Evolutionary conservation across 2,797 vertebrate genomes (phyloP).

Genomic region (Rhinophrynus dorsalis): DNA sequence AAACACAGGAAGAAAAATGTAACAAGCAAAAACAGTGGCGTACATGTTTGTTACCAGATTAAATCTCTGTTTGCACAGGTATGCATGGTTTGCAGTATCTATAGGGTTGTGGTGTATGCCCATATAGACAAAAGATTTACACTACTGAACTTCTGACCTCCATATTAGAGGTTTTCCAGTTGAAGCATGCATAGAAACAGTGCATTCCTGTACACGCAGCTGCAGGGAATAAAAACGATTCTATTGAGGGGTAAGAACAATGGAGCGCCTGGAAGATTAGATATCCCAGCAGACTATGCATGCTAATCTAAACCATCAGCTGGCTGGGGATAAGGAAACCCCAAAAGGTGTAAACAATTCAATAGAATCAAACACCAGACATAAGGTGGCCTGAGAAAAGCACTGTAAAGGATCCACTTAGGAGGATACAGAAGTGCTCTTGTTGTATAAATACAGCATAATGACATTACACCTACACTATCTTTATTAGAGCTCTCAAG

Average conservation of each 20-base stretch:
- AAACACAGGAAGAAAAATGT: no score
- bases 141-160: neutral
- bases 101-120: no score
- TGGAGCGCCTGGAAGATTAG: neutral
- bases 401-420: neutral
- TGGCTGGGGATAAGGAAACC: neutral
- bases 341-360: conserved; percentile 8
- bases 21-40: no score
- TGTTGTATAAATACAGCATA: no score
- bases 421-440: neutral
- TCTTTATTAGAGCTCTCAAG: no score
- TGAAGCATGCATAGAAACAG: neutral
- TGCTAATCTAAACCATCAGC: neutral
- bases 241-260: neutral
- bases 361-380: neutral
- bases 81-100: no score
- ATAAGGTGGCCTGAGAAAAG: neutral
- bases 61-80: no score
- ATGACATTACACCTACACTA: no score
- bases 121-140: no score
- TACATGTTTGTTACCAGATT: no score
- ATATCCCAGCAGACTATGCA: neutral
- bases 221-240: neutral
- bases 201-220: neutral
- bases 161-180: neutral